Base-by-base conservation (phyloP, 2,797 vertebrate species). In the Vireo griseus region DNA sequence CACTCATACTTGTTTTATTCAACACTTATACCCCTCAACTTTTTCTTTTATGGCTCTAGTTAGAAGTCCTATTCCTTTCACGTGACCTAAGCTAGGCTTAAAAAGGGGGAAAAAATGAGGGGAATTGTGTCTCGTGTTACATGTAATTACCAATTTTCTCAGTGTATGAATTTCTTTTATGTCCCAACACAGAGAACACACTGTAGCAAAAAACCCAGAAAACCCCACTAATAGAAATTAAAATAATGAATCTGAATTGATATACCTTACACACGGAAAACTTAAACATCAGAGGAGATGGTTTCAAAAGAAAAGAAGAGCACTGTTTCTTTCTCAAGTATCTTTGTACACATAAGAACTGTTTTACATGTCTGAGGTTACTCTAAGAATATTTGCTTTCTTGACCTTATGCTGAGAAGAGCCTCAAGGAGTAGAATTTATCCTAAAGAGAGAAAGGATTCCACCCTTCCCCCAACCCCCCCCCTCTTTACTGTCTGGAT, bases 51-150 rank as follows among this genome's bases (percentile, higher is more conserved):
- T 52, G 85, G 13, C 29, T 92, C 16, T 45, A 18, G 40, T 42
- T 55, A 58, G 55, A 77, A 31, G 35, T 54, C 7, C 5, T 77
- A 8, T 42, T 76, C 11, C 18, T 52, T 90, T 61, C 29, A 39
- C 11, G 28, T 11, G 28, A 40, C 4, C 3, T 31, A 72, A 61
- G 16, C 16, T 29, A 74, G 39, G 40, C 19, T 88, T 75, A 45
- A 71, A 92, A 86, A 80, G 9, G 3, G 2, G 4, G 2, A 0
- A 3, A 35, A 44, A 65, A 7, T 2, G 1, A 37, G 12, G 4
- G 13, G 12, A n/a, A 5, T 39, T 25, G 2, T 73, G 15, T 59
- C 17, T 71, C 20, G 8, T 45, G n/a, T 18, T 10, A 3, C 28
- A 24, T 35, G 6, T 22, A 44, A 61, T 50, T 75, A 47, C 12